Percentiles rank a stretch among this genome's conserved stretches.
phyloP scores from a whole-genome alignment of 2,888 invertebrate species.

The Plemyria rubiginata region DNA sequence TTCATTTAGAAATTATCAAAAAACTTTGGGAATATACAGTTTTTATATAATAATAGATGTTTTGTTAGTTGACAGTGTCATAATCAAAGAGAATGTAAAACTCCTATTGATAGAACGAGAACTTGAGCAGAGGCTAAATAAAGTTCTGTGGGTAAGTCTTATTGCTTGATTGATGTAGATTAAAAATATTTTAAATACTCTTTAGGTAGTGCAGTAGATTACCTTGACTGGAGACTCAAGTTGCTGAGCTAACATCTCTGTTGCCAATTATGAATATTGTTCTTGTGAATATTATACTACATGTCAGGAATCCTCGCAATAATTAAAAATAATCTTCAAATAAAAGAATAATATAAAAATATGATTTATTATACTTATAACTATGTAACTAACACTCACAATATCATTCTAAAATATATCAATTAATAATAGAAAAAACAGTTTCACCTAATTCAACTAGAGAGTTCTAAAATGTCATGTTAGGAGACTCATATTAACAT shows the following conservation, averaged over 20 bases:
- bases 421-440: constrained; percentile 7
- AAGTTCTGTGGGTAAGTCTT: not conserved
- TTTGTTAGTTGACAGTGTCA: constrained; percentile 8
- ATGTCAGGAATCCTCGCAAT: too few relatives aligned
- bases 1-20: constrained; percentile 36
- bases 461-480: not conserved
- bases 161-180: too few relatives aligned
- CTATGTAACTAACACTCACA: constrained; percentile 30
- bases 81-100: too few relatives aligned
- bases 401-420: constrained; percentile 18
- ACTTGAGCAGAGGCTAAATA: not conserved
- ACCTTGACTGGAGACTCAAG: too few relatives aligned
- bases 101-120: constrained; percentile 6
- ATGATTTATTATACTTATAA: constrained; percentile 29
- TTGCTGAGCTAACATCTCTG: too few relatives aligned
- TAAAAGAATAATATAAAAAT: constrained; percentile 21
- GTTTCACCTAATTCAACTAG: not conserved
- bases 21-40: not conserved
- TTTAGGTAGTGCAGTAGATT: too few relatives aligned
- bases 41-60: too few relatives aligned
- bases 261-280: too few relatives aligned
- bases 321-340: not conserved
- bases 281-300: too few relatives aligned
- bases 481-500: not conserved
- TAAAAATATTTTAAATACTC: too few relatives aligned